phyloP scores from a whole-genome alignment of 2,797 vertebrate genomes.

The Rhinatrema bivittatum region DNA sequence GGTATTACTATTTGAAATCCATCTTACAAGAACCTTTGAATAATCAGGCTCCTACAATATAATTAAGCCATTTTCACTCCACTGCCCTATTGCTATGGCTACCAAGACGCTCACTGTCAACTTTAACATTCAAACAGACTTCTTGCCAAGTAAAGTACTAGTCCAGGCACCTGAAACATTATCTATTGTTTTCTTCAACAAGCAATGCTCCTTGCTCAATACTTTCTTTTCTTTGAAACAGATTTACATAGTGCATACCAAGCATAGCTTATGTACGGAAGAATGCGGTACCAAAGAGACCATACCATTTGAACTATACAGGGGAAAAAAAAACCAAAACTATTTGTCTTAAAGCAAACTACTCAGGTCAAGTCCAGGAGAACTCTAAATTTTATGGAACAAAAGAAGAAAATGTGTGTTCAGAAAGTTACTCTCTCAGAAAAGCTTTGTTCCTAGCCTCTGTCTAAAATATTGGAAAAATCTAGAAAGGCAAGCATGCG shows the following conservation, averaged over 20 bases:
- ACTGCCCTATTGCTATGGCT: too few species aligned
- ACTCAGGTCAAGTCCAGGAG: not conserved
- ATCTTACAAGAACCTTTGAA: too few species aligned
- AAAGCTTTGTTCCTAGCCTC: too few species aligned
- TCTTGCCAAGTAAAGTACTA: not conserved
- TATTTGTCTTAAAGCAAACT: not conserved
- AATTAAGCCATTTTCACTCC: too few species aligned
- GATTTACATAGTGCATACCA: slow-evolving; percentile 10
- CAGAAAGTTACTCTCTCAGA: too few species aligned
- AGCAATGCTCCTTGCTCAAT: slow-evolving; percentile 1
- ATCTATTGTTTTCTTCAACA: not conserved
- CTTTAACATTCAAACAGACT: not conserved
- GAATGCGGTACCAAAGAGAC: not conserved
- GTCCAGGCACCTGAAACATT: not conserved
- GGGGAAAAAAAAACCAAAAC: not conserved
- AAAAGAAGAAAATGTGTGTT: not conserved
- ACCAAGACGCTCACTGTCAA: too few species aligned
- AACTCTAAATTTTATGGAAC: too few species aligned
- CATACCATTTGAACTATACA: not conserved
- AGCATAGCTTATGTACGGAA: not conserved
- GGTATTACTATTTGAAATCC: too few species aligned
- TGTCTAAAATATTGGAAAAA: too few species aligned
- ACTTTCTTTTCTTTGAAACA: not conserved
- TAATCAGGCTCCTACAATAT: too few species aligned
- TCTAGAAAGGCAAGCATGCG: too few species aligned